These are phyloP conservation scores for Dryoscopus gambensis DNA, from an alignment of 2,113 vertebrate species.

Conservation along the genomic window DNA sequence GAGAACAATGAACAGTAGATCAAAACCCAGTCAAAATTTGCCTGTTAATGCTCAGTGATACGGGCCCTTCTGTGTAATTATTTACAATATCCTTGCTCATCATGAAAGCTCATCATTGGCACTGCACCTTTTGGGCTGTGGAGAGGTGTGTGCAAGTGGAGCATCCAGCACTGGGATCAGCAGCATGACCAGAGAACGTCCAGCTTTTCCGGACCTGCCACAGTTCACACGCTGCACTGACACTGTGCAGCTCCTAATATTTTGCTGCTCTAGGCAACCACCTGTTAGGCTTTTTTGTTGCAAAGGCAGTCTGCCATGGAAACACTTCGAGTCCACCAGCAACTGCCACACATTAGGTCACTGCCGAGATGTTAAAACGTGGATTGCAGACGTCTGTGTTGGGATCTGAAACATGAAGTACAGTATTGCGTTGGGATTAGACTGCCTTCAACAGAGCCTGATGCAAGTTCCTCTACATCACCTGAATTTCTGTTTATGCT, in stretches of 20 bases:
- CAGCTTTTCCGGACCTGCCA: neutral
- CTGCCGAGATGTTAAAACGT: neutral
- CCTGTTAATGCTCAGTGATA: neutral
- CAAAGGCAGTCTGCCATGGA: neutral
- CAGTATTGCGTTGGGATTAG: neutral
- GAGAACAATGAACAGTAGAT: neutral
- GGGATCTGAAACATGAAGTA: neutral
- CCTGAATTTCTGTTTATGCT: neutral
- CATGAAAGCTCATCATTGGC: neutral
- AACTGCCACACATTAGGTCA: neutral
- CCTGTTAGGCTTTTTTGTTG: neutral
- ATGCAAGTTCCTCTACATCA: neutral
- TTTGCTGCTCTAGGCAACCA: conserved; percentile 28
- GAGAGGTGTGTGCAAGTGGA: neutral
- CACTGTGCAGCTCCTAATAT: neutral
- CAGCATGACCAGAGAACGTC: neutral
- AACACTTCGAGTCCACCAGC: neutral
- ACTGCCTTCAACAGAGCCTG: neutral
- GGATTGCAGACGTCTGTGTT: neutral
- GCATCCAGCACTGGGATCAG: neutral
- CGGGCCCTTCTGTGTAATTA: neutral
- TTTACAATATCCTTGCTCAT: neutral
- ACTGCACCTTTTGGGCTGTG: neutral
- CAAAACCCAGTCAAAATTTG: neutral
- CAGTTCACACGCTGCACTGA: neutral